phyloP scores from a whole-genome alignment of 2,797 vertebrate species.

The Podargus strigoides region DNA sequence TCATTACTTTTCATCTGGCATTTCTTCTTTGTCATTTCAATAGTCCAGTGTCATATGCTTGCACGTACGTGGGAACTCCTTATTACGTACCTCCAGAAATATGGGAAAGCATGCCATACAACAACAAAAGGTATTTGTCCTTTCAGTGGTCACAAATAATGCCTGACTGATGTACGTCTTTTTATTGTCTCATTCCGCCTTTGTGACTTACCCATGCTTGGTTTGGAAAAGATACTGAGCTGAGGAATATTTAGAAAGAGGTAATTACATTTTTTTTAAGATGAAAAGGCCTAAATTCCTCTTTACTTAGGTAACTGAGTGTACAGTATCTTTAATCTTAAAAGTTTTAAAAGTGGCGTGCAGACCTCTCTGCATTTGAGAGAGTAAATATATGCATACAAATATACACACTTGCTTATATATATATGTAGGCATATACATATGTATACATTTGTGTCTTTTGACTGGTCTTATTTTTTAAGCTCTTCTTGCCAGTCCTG shows the following conservation, averaged over 20 bases:
- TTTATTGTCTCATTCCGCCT: too few species aligned
- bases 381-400: not conserved
- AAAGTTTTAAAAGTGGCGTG: not conserved
- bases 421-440: rapidly evolving
- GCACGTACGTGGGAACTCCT: slow-evolving; percentile 89
- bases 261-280: not conserved
- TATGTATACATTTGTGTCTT: not conserved
- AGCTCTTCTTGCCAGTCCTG: not conserved
- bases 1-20: not conserved
- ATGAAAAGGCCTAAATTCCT: not conserved
- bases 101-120: slow-evolving; percentile 93
- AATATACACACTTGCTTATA: too few species aligned
- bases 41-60: slow-evolving; percentile 84
- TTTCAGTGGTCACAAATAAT: not conserved
- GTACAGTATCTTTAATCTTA: not conserved
- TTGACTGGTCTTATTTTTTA: not conserved
- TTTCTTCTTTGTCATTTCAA: slow-evolving; percentile 37
- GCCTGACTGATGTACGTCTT: not conserved
- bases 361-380: not conserved
- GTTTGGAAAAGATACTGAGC: too few species aligned
- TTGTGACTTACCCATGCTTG: too few species aligned
- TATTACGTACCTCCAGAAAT: slow-evolving; percentile 96
- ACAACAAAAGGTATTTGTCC: slow-evolving; percentile 88
- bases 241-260: not conserved
- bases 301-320: not conserved